Percentiles rank a stretch among this genome's conserved stretches.
phyloP scores from a whole-genome alignment of 2,888 invertebrate genomes.

The Drosophila siamana region DNA sequence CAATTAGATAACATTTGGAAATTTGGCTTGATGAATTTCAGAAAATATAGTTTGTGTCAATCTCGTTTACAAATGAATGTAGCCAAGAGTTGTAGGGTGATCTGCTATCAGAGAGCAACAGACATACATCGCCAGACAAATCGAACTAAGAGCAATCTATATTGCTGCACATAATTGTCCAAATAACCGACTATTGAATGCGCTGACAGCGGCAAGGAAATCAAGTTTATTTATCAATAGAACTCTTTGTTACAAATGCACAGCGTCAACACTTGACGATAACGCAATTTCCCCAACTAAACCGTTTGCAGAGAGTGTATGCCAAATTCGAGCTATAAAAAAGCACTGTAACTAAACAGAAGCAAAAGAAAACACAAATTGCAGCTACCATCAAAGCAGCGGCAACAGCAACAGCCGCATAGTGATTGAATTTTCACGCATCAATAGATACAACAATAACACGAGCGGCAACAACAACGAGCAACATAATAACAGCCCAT shows the following conservation, averaged over 20 bases:
- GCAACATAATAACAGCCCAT: constrained; percentile 54
- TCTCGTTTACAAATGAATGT: not conserved
- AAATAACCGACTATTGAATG: constrained; percentile 4
- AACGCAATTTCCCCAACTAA: not conserved
- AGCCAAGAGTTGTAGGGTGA: not conserved
- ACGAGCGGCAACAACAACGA: constrained; percentile 3
- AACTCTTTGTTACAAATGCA: not conserved
- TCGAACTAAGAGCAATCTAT: constrained; percentile 24
- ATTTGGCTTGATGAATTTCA: not conserved
- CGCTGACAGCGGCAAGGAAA: not conserved
- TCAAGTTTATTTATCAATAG: not conserved
- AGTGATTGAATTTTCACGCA: constrained; percentile 79
- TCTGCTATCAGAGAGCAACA: constrained; percentile 12
- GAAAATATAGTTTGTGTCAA: not conserved
- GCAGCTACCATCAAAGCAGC: constrained; percentile 50
- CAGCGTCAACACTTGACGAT: rapidly evolving
- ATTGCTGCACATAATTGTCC: not conserved
- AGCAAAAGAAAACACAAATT: constrained; percentile 63
- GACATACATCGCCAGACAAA: constrained; percentile 23
- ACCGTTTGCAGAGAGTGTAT: constrained; percentile 25
- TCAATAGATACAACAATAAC: constrained; percentile 47
- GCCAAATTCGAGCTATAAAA: constrained; percentile 58
- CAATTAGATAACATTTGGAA: not conserved
- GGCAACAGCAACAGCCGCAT: constrained; percentile 45
- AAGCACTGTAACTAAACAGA: constrained; percentile 66